Evolutionary conservation across 2,797 vertebrate genomes (phyloP).

Genomic region (Enteromius argenteus): DNA sequence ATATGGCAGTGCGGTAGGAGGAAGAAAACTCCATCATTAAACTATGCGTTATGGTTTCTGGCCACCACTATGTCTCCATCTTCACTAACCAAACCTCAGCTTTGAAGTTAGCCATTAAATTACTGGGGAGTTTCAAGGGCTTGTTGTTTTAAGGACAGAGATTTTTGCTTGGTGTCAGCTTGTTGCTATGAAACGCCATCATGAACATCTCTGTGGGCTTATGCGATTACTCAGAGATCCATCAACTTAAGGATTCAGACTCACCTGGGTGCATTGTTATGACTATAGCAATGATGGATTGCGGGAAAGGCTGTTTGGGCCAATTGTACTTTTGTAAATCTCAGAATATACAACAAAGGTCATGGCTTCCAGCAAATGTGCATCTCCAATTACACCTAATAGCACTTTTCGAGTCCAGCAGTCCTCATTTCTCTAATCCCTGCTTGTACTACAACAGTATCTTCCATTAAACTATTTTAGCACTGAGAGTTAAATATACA

Average conservation of each 20-base stretch:
- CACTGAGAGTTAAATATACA: background rate
- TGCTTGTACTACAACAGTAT: background rate
- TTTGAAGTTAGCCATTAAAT: constrained; percentile 58
- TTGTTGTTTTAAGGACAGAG: constrained; percentile 57
- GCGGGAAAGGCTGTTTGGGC: constrained; percentile 11
- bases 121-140: constrained; percentile 45
- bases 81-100: constrained; percentile 59
- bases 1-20: constrained; percentile 40
- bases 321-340: constrained; percentile 16
- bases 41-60: constrained; percentile 48
- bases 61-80: constrained; percentile 57
- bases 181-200: constrained; percentile 58
- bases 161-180: constrained; percentile 41
- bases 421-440: constrained; percentile 22
- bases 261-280: constrained; percentile 48
- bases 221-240: constrained; percentile 15
- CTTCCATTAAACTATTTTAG: constrained; percentile 1
- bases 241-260: constrained; percentile 44
- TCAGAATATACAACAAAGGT: constrained; percentile 23
- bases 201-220: constrained; percentile 33
- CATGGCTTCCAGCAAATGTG: constrained; percentile 10
- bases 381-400: constrained; percentile 41
- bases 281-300: constrained; percentile 28
- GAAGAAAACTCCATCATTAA: constrained; percentile 43
- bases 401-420: background rate